Percentiles rank a stretch among this genome's conserved stretches.
These are phyloP conservation scores for Eurypyga helias DNA, from an alignment of 2,113 vertebrate species.

Conservation along the genomic window DNA sequence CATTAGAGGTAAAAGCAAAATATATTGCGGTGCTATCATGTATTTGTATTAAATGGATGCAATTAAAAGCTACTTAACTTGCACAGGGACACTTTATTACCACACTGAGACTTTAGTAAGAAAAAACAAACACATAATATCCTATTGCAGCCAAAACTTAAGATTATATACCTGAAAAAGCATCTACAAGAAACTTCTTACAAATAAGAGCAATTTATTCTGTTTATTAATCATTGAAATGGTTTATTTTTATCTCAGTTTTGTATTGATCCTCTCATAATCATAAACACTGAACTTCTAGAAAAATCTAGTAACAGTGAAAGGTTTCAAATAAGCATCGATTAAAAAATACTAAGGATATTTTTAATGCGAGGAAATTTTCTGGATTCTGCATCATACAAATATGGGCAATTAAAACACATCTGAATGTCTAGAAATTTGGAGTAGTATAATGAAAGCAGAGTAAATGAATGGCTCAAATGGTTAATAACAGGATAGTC, in stretches of 20 bases:
- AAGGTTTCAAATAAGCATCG: background rate
- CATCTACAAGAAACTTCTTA: background rate
- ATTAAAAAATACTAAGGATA: background rate
- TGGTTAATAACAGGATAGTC: background rate
- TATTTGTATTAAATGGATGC: background rate
- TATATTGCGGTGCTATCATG: background rate
- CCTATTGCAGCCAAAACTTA: background rate
- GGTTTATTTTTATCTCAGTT: background rate
- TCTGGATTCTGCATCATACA: background rate
- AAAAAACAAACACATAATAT: background rate
- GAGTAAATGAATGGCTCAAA: background rate
- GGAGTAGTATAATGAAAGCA: background rate
- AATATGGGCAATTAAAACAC: background rate
- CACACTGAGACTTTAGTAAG: background rate
- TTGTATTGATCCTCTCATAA: background rate
- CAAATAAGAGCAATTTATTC: background rate
- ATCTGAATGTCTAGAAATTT: background rate
- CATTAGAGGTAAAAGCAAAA: background rate
- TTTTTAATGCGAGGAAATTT: background rate
- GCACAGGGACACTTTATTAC: background rate
- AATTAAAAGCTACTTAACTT: background rate
- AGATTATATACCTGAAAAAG: background rate
- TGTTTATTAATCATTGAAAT: background rate
- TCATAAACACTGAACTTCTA: background rate
- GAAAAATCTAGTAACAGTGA: background rate